Percentiles rank a stretch among this genome's conserved stretches.
phyloP scores from a whole-genome alignment of 2,797 vertebrate genomes.

The Pseudochaenichthys georgianus region DNA sequence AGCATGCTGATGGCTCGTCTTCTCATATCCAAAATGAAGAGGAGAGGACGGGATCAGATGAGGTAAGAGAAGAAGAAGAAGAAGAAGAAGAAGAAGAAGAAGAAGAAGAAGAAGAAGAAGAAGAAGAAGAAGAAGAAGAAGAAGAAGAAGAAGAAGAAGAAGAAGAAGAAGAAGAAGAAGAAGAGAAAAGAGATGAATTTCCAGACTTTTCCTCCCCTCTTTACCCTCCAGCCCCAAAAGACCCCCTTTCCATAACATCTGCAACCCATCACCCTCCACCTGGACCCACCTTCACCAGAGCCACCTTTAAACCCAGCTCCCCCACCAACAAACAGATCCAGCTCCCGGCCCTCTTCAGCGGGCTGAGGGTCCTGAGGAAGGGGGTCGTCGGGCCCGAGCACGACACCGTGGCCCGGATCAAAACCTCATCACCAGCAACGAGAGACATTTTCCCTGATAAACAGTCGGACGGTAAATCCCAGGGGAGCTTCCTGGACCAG shows the following conservation, averaged over 20 bases:
- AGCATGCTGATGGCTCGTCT: background rate
- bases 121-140: too few relatives aligned
- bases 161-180: conserved; percentile 16
- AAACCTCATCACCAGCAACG: conserved; percentile 48
- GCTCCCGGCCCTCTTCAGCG: conserved; percentile 90
- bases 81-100: too few relatives aligned
- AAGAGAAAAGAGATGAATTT: conserved; percentile 11
- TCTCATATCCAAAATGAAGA: conserved; percentile 7
- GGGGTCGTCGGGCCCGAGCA: conserved; percentile 78
- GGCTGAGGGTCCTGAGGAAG: conserved; percentile 89
- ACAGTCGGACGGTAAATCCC: conserved; percentile 63
- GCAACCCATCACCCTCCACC: conserved; percentile 19
- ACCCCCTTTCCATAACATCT: conserved; percentile 12
- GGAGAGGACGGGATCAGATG: background rate
- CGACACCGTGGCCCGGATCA: conserved; percentile 86
- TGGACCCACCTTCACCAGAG: conserved; percentile 59
- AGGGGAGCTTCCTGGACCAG: conserved; percentile 89
- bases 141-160: too few relatives aligned
- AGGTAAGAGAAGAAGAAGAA: background rate
- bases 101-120: too few relatives aligned
- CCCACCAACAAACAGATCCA: conserved; percentile 86
- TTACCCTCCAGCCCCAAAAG: background rate
- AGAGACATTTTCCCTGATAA: conserved; percentile 32
- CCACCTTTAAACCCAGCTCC: conserved; percentile 69
- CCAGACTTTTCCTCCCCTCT: background rate